phyloP scores from a whole-genome alignment of 2,113 vertebrate species.

The Protobothrops mucrosquamatus region DNA sequence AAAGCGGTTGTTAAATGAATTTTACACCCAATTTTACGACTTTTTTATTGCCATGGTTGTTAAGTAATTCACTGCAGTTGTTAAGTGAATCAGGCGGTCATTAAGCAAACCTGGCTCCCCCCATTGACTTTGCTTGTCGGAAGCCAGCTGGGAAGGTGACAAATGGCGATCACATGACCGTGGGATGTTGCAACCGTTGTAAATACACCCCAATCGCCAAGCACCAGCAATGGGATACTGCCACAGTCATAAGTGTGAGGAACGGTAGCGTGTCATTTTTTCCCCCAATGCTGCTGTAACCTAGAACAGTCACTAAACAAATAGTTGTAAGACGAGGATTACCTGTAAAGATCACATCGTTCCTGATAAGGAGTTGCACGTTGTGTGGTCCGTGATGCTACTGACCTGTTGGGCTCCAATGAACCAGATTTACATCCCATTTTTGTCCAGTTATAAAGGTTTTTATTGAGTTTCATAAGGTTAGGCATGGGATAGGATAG shows the following conservation, averaged over 20 bases:
- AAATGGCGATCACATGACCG: not conserved
- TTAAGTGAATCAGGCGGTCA: not conserved
- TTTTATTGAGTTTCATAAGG: too few relatives aligned
- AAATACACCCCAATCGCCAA: too few relatives aligned
- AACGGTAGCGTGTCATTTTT: too few relatives aligned
- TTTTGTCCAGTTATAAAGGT: not conserved
- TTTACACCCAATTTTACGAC: not conserved
- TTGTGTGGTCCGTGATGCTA: not conserved
- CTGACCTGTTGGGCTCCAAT: not conserved
- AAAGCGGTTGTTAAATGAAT: not conserved
- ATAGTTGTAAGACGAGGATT: too few relatives aligned
- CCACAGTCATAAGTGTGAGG: not conserved
- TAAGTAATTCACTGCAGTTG: not conserved
- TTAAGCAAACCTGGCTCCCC: not conserved
- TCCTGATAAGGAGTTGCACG: not conserved
- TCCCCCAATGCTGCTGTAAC: too few relatives aligned
- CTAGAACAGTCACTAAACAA: too few relatives aligned
- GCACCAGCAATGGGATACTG: not conserved
- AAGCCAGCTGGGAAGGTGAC: not conserved
- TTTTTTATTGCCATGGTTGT: not conserved
- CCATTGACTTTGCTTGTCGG: not conserved
- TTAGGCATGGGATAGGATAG: too few relatives aligned
- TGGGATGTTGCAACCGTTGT: not conserved
- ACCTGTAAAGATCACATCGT: not conserved
- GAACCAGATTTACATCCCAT: not conserved